Base-by-base conservation (phyloP, 2,113 vertebrate species). In the Scomber scombrus region DNA sequence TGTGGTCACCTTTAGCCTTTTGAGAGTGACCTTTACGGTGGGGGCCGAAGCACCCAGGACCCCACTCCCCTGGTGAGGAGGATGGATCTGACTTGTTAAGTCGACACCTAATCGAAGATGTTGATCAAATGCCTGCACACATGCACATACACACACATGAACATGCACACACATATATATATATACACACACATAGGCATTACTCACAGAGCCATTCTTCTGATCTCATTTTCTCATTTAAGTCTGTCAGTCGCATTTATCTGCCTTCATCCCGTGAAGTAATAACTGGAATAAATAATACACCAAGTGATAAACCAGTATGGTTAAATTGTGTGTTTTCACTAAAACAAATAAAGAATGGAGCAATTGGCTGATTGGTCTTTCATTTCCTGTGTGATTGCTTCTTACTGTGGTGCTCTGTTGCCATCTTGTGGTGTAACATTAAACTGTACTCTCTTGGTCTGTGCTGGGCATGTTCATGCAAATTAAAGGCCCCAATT, bases 291-390 rank as follows among this genome's bases (percentile, higher is more conserved):
- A 93, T 80, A 88, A 88, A 88, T 83, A 86, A 90, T 85, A 85
- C 90, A 87, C 67, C 62, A 80, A 90, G 75, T 87, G 82, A 87
- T 88, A 93, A 92, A 89, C 62, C 84, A 89, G 81, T 91, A 81
- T 92, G 91, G 91, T 82, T 90, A 91, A 91, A 92, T 82, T 93
- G 90, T 95, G 92, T 95, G 95, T 94, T 94, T 93, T 93, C 86
- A 92, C 62, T 82, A 88, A 81, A 94, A 90, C 89, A 83, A 95
- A 94, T 93, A 94, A 95, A 94, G 77, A 92, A 92, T 88, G 67
- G 80, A 89, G 43, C 85, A 88, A 94, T 85, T 91, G 91, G 81
- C 71, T 63, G 62, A 85, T 56, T 71, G 67, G 18, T 50, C 66
- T 75, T 45, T 85, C 31, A 11, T 58, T 77, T 71, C 73, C 21